phyloP scores from a whole-genome alignment of 2,113 vertebrate genomes.

The Cyrtonyx montezumae region DNA sequence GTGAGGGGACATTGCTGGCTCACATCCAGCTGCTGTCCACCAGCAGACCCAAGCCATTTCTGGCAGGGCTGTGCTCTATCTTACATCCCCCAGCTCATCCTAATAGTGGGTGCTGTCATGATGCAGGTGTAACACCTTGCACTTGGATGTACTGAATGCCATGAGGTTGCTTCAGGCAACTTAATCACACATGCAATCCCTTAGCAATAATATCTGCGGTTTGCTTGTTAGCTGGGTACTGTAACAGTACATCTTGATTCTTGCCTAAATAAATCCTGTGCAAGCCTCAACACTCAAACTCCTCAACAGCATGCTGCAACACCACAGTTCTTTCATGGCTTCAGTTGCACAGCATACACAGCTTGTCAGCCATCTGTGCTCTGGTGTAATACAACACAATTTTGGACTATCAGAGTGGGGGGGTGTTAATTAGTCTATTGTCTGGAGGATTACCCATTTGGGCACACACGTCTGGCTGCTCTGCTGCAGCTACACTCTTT shows the following conservation, averaged over 20 bases:
- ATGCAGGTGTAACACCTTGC: too few relatives aligned
- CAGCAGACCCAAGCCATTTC: too few relatives aligned
- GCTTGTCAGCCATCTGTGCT: background rate
- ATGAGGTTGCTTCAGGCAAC: background rate
- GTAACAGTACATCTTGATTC: fast-evolving
- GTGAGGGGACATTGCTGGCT: too few relatives aligned
- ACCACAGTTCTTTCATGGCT: background rate
- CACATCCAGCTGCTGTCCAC: too few relatives aligned
- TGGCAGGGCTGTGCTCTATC: too few relatives aligned
- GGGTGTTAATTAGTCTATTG: background rate
- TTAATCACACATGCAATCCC: background rate
- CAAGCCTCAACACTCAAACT: fast-evolving
- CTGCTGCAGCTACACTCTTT: background rate
- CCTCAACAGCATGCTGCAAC: background rate
- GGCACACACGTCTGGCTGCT: background rate
- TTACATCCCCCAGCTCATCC: too few relatives aligned
- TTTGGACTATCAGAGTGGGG: fast-evolving
- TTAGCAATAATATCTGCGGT: background rate
- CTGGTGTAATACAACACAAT: background rate
- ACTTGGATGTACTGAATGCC: too few relatives aligned
- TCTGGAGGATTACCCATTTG: background rate
- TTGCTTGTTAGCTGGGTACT: background rate
- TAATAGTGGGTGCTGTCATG: too few relatives aligned
- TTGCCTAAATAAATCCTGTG: fast-evolving
- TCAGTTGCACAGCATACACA: fast-evolving